A percentile compares a stretch with the other conserved stretches of the same genome.
These are phyloP conservation scores for Gymnopithys bicolor DNA, from an alignment of 2,797 vertebrate genomes.

Conservation along the genomic window DNA sequence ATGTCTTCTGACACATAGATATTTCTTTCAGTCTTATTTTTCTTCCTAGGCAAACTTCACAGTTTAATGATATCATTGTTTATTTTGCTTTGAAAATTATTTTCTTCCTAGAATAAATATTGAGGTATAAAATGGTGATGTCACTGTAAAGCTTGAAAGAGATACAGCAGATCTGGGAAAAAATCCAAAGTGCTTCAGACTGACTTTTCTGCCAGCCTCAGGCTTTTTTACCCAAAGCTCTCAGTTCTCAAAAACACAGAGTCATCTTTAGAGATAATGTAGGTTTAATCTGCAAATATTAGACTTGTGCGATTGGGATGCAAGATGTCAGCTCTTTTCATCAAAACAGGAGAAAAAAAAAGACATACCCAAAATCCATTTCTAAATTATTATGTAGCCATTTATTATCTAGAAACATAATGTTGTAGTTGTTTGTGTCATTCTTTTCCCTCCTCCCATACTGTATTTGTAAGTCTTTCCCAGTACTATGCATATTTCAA, in stretches of 20 bases:
- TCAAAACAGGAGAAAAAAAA: neutral
- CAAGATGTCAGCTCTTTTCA: neutral
- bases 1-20: neutral
- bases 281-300: slow-evolving; percentile 29
- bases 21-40: slow-evolving; percentile 12
- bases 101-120: slow-evolving; percentile 71
- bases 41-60: neutral
- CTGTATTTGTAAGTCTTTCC: neutral
- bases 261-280: slow-evolving; percentile 35
- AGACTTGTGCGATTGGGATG: neutral
- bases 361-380: neutral
- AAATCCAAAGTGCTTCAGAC: slow-evolving; percentile 61
- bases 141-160: slow-evolving; percentile 51
- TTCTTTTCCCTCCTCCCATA: neutral
- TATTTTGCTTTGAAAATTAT: slow-evolving; percentile 67
- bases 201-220: slow-evolving; percentile 61
- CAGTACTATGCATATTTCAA: neutral
- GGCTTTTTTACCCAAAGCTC: slow-evolving; percentile 13
- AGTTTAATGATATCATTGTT: slow-evolving; percentile 63
- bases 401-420: neutral
- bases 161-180: slow-evolving; percentile 54
- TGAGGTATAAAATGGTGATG: slow-evolving; percentile 66
- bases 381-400: neutral
- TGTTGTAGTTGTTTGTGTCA: neutral
- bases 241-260: slow-evolving; percentile 4